Percentiles rank a stretch among this genome's conserved stretches.
These are phyloP conservation scores for Crocallis elinguaria DNA, from an alignment of 2,888 invertebrate genomes.

Conservation along the genomic window DNA sequence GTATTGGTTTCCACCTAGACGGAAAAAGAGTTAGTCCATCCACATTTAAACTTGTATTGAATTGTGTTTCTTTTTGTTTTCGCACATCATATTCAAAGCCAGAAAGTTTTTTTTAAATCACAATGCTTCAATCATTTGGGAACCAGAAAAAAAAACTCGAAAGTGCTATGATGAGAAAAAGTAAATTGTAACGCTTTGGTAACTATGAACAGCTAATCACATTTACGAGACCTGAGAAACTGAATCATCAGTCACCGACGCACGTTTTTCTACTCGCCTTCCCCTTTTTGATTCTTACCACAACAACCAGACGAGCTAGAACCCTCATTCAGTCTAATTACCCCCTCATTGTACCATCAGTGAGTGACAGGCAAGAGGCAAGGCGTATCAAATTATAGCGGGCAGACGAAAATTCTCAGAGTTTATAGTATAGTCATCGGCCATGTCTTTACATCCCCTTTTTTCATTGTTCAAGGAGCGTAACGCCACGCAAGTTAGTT, in stretches of 20 bases:
- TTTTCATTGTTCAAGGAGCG: slow-evolving; percentile 77
- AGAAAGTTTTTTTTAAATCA: too few relatives aligned
- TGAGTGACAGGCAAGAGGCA: slow-evolving; percentile 38
- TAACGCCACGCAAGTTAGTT: slow-evolving; percentile 76
- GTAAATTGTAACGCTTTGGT: slow-evolving; percentile 8
- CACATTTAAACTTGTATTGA: too few relatives aligned
- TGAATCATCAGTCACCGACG: slow-evolving; percentile 51
- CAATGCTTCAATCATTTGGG: too few relatives aligned
- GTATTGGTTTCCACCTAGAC: too few relatives aligned
- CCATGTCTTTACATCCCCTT: slow-evolving; percentile 69
- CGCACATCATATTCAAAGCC: too few relatives aligned
- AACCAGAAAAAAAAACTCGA: not conserved
- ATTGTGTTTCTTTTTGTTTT: too few relatives aligned
- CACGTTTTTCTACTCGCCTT: slow-evolving; percentile 58
- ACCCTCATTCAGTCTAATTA: slow-evolving; percentile 42
- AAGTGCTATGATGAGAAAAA: slow-evolving; percentile 7
- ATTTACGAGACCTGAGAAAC: slow-evolving; percentile 63
- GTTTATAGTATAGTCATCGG: slow-evolving; percentile 63
- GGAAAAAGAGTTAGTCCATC: too few relatives aligned
- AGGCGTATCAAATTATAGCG: slow-evolving; percentile 55
- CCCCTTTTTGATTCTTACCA: slow-evolving; percentile 55
- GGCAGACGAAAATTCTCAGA: slow-evolving; percentile 64
- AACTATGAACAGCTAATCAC: slow-evolving; percentile 51
- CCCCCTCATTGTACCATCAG: slow-evolving; percentile 33
- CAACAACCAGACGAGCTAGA: slow-evolving; percentile 46